Evolutionary conservation across 1,140 invertebrate species (phyloP), one percentile per base, ranked within the genome.

Genomic region (Alviniconcha marisindica): DNA sequence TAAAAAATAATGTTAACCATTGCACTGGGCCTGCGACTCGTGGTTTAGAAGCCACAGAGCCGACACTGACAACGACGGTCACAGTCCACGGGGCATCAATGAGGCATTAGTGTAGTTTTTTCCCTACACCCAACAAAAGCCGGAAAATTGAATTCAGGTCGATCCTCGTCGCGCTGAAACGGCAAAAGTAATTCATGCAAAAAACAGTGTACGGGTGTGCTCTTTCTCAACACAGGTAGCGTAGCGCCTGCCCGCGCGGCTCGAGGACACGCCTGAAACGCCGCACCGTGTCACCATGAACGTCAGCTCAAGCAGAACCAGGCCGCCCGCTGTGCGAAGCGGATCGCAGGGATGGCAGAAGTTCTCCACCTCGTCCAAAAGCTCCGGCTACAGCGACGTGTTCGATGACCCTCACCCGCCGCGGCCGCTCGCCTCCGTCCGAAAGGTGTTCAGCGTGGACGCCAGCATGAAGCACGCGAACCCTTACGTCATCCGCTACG

Each of bases 401-500:
- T 56, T 63, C n/a, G 31, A 79, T 14, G 77, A 56, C 54, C 51
- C 33, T 15, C n/a, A 14, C 12, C 14, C 33, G 21, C 36, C 54
- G 15, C 31, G 7, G 28, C 1, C 73, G 3, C 1, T n/a, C 2
- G 36, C 31, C 1, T 5, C 4, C 24, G 54, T 1, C 5, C 28
- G 38, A 24, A 42, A 21, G 40, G 56, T 80, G 56, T 80, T 80
- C 56, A 80, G 18, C 18, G 12, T 80, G 10, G 3, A 66, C 7
- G 10, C 36, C 56, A 63, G 2, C 0, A 80, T 66, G 56, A 80
- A 31, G 56, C 31, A 66, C 7, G n/a, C 24, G n/a, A 33, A 40
- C 36, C 24, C 48, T 28, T 54, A 80, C 24, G 18, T 80, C 28
- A 15, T 80, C n/a, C 78, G 38, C n/a, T 44, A 66, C 60, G 78